Evolutionary conservation across 2,797 vertebrate species (phyloP).

Genomic region (Anguilla marmorata): DNA sequence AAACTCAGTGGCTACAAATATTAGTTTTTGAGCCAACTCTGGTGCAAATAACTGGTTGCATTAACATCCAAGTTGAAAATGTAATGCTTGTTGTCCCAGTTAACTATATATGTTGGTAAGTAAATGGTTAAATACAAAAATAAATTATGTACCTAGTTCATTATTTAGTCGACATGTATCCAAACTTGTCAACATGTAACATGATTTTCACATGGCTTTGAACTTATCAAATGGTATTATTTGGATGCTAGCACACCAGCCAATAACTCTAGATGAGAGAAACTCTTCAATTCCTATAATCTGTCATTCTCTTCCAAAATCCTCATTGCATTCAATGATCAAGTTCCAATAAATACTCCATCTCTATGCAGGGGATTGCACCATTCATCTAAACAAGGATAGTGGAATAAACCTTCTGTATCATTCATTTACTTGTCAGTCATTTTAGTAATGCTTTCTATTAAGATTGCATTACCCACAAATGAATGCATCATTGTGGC

Average conservation of each 20-base stretch:
- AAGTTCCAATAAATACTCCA: not conserved
- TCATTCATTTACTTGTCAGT: not conserved
- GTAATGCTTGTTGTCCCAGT: not conserved
- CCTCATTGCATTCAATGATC: not conserved
- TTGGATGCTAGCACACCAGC: not conserved
- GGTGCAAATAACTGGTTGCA: not conserved
- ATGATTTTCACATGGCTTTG: not conserved
- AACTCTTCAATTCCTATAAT: not conserved
- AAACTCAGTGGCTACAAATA: not conserved
- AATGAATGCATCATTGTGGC: not conserved
- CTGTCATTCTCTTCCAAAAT: not conserved
- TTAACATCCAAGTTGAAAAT: not conserved
- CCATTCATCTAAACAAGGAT: not conserved
- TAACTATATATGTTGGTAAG: not conserved
- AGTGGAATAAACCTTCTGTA: not conserved
- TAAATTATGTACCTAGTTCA: not conserved
- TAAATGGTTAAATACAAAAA: not conserved
- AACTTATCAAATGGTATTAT: not conserved
- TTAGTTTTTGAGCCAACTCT: not conserved
- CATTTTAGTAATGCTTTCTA: not conserved
- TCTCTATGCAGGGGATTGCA: not conserved
- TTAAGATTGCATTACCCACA: not conserved
- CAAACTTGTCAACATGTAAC: not conserved
- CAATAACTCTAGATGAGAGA: not conserved
- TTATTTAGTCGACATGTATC: not conserved